Base-by-base conservation (phyloP, 1,140 invertebrate species). In the Paramacrobiotus metropolitanus region DNA sequence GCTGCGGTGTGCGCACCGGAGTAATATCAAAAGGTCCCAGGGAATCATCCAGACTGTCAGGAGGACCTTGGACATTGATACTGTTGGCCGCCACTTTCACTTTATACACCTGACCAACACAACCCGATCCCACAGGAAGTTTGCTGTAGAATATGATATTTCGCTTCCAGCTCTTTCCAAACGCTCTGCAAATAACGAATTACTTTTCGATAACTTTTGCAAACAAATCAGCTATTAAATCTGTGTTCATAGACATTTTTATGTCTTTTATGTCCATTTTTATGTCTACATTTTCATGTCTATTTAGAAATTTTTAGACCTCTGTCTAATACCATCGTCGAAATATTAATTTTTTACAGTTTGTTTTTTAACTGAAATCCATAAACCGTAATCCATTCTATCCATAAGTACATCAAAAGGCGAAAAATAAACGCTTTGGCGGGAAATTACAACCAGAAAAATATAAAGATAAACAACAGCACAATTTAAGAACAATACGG, bases 51-150 rank as follows among this genome's bases (percentile, higher is more conserved):
- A n/a, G n/a, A 4, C 15, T 28, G 48, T 55, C 24, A 4, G 24
- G 15, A 9, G 15, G 48, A 9, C 24, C 48, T 28, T 55, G 15
- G 15, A 9, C 28, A 4, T 20, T 28, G 24, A 55, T 15, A 15
- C 4, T 28, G 24, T 67, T 65, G 40, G 61, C 40, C 44, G 69
- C 63, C 28, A 77, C 66, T 68, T 72, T 74, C 9, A 72, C 75
- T 64, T 76, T 76, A 67, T 76, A 75, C 15, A 76, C 73, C 70
- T 78, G 77, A 45, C 75, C 77, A 65, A 76, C 74, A 65, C 76
- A 77, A 48, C 77, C 77, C 29, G 76, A 77, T 24, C 77, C 77
- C 45, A 78, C 69, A 1, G 74, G 75, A 3, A 66, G 61, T 34
- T 75, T 70, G 55, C 67, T 67, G 0, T 69, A 59, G 44, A 77